Evolutionary conservation across 2,888 invertebrate species (phyloP).

Genomic region (Tipula lateralis): DNA sequence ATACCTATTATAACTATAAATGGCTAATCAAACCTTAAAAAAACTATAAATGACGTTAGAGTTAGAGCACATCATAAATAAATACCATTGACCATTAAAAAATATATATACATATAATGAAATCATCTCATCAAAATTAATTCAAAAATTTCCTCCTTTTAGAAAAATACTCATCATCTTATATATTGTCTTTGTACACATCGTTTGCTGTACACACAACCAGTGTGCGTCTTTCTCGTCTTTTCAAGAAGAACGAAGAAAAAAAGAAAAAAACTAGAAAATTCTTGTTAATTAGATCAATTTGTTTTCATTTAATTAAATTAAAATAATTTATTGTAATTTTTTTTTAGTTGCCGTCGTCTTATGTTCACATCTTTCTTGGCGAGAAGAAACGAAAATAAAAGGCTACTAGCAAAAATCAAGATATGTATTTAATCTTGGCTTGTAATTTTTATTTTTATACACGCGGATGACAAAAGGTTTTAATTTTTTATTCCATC

Average conservation of each 20-base stretch:
- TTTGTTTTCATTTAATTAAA: slow-evolving; percentile 19
- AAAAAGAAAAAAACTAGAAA: background rate
- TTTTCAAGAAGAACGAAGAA: background rate
- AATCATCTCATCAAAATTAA: background rate
- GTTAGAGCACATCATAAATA: background rate
- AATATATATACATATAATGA: background rate
- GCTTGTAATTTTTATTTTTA: background rate
- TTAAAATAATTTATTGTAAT: background rate
- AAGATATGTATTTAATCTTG: background rate
- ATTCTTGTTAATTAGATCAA: slow-evolving; percentile 19
- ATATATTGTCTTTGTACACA: background rate
- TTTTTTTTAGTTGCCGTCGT: background rate
- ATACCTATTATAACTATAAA: background rate
- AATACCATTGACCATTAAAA: background rate
- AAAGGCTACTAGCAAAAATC: background rate
- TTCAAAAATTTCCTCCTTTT: background rate
- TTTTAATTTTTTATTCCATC: background rate
- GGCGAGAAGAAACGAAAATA: background rate
- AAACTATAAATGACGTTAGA: background rate
- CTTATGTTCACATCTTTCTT: background rate
- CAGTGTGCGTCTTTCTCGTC: background rate
- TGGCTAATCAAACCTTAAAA: background rate
- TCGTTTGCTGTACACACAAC: background rate
- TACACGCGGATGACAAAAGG: background rate
- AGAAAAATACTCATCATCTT: background rate